A percentile compares a stretch with the other conserved stretches of the same genome.
These are phyloP conservation scores for Leucozona laternaria DNA, from an alignment of 2,888 invertebrate species.

Conservation along the genomic window DNA sequence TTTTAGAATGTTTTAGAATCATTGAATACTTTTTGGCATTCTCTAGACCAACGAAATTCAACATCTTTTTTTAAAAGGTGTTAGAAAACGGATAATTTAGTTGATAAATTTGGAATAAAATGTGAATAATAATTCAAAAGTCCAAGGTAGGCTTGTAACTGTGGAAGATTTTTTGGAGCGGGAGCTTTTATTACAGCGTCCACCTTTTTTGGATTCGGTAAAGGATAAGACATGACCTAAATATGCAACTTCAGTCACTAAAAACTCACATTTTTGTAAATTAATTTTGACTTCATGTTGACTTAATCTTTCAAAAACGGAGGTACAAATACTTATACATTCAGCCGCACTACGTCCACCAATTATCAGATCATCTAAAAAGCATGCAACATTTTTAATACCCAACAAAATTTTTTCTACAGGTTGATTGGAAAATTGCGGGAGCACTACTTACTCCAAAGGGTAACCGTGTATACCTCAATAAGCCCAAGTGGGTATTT, in stretches of 20 bases:
- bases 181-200: neutral
- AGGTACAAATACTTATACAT: neutral
- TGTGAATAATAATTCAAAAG: too few species aligned
- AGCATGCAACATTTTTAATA: neutral
- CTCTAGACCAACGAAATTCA: too few species aligned
- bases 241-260: neutral
- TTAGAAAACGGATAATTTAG: too few species aligned
- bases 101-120: too few species aligned
- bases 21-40: too few species aligned
- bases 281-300: neutral
- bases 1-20: too few species aligned
- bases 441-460: too few species aligned
- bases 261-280: neutral
- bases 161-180: neutral
- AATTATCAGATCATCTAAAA: neutral
- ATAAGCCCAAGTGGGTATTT: too few species aligned
- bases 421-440: too few species aligned
- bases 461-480: too few species aligned
- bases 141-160: neutral
- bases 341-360: neutral
- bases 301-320: slow-evolving; percentile 2
- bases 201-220: neutral
- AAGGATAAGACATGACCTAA: neutral
- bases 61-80: too few species aligned
- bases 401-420: neutral